Evolutionary conservation across 1,140 invertebrate species (phyloP).

Genomic region (Lycorma delicatula): DNA sequence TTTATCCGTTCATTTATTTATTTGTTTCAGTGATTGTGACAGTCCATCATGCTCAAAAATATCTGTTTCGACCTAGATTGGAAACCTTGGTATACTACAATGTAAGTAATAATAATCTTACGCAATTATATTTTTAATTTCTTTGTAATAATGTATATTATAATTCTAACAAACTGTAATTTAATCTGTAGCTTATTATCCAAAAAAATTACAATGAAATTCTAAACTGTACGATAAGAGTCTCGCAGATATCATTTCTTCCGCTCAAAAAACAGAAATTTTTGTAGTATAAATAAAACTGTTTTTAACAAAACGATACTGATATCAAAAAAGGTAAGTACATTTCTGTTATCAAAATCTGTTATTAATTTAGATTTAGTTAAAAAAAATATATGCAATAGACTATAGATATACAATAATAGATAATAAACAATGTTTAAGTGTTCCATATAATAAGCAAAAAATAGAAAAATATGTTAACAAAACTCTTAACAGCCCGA

Average conservation of each 20-base stretch:
- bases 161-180: neutral
- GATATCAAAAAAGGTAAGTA: too few relatives aligned
- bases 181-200: neutral
- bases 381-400: too few relatives aligned
- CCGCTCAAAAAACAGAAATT: neutral
- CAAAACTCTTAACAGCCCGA: too few relatives aligned
- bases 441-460: too few relatives aligned
- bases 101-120: neutral
- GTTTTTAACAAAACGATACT: too few relatives aligned
- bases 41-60: neutral
- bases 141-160: neutral
- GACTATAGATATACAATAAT: too few relatives aligned
- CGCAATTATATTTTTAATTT: neutral
- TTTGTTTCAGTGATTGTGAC: neutral
- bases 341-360: too few relatives aligned
- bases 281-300: neutral
- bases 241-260: neutral
- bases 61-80: neutral
- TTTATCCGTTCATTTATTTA: too few relatives aligned
- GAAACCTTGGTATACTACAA: neutral
- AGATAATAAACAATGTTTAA: too few relatives aligned
- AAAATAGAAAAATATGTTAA: too few relatives aligned
- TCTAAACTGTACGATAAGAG: neutral
- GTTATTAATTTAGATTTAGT: too few relatives aligned
- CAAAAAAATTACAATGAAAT: neutral